These are phyloP conservation scores for Leptopilina syphax DNA, from an alignment of 2,888 invertebrate genomes.

Conservation along the genomic window DNA sequence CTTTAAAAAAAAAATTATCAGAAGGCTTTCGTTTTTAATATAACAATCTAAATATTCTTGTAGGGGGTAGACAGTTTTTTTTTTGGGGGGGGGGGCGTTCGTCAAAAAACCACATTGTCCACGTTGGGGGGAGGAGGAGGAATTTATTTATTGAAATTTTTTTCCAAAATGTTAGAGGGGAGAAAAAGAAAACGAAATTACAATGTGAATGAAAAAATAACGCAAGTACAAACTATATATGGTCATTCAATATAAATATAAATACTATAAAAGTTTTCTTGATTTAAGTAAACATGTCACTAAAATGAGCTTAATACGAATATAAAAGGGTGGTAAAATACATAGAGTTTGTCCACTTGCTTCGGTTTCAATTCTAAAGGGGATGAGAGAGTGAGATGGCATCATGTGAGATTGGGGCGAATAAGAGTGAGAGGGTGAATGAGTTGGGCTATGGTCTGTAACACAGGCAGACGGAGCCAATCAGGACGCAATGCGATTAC, in stretches of 20 bases:
- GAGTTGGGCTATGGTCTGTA: slow-evolving; percentile 60
- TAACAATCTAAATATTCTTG: no score
- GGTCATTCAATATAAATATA: not conserved
- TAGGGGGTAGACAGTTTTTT: no score
- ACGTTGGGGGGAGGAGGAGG: no score
- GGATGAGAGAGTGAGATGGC: slow-evolving; percentile 43
- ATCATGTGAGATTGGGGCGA: not conserved
- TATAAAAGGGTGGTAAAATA: slow-evolving; percentile 41
- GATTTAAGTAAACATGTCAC: not conserved
- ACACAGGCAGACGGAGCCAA: slow-evolving; percentile 74
- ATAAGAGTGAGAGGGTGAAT: slow-evolving; percentile 47
- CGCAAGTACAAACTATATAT: not conserved
- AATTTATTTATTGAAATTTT: no score
- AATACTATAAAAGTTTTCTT: slow-evolving; percentile 16
- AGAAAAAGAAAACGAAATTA: no score
- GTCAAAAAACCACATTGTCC: no score
- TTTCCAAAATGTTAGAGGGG: no score
- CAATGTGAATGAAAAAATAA: no score
- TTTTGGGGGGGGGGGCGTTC: no score
- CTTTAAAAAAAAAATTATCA: no score
- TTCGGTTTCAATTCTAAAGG: slow-evolving; percentile 12
- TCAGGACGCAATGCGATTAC: slow-evolving; percentile 77
- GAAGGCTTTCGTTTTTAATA: no score
- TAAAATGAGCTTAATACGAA: slow-evolving; percentile 29
- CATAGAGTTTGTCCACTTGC: slow-evolving; percentile 37